These are phyloP conservation scores for Porphyrio hochstetteri DNA, from an alignment of 2,113 vertebrate species.

Conservation along the genomic window DNA sequence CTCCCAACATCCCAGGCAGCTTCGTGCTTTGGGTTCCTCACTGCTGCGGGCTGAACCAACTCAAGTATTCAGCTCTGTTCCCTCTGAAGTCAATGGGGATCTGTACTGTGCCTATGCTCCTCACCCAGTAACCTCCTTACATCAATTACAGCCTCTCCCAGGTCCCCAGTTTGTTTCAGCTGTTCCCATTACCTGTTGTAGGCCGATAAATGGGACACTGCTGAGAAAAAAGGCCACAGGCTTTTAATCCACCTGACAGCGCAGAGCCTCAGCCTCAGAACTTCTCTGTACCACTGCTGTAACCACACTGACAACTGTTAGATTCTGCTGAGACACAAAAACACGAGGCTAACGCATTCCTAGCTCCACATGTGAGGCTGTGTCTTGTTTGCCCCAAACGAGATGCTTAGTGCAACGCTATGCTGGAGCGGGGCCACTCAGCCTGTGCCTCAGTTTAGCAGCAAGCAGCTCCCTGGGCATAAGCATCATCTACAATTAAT, in stretches of 20 bases:
- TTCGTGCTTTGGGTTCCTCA: not conserved
- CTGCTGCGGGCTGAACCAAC: not conserved
- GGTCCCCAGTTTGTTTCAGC: not conserved
- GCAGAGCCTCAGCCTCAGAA: not conserved
- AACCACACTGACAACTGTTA: not conserved
- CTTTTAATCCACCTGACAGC: rapidly evolving
- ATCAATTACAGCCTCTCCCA: not conserved
- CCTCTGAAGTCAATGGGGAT: not conserved
- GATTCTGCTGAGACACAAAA: not conserved
- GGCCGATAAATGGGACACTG: too few relatives aligned
- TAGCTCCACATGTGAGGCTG: not conserved
- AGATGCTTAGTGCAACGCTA: not conserved
- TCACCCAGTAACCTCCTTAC: not conserved
- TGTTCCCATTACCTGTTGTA: rapidly evolving
- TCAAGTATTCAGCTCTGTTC: not conserved
- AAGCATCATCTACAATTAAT: too few relatives aligned
- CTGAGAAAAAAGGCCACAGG: not conserved
- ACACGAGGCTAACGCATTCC: rapidly evolving
- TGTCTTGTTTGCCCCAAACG: not conserved
- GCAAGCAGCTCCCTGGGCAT: not conserved
- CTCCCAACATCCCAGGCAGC: rapidly evolving
- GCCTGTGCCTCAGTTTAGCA: not conserved
- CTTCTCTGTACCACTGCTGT: not conserved
- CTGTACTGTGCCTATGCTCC: not conserved
- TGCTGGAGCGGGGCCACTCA: rapidly evolving